These are phyloP conservation scores for Dasysyrphus albostriatus DNA, from an alignment of 2,888 invertebrate species.

Conservation along the genomic window DNA sequence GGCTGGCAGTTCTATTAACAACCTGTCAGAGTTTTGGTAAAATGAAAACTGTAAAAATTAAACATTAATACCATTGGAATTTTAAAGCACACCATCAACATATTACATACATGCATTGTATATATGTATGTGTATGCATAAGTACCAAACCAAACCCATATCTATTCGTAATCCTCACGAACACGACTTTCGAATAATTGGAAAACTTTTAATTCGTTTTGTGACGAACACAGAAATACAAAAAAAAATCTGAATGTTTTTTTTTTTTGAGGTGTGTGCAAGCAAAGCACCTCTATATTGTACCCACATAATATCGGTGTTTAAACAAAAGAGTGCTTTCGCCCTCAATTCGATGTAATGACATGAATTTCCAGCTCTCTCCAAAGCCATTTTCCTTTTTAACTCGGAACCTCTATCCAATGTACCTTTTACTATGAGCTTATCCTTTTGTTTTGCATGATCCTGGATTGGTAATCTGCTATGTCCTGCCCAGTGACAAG, in stretches of 20 bases:
- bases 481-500: constrained; percentile 10
- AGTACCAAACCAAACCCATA: constrained; percentile 13
- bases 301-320: constrained; percentile 39
- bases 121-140: neutral
- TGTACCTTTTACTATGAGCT: constrained; percentile 3
- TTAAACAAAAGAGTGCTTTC: constrained; percentile 49
- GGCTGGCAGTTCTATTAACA: constrained; percentile 43
- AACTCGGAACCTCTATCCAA: neutral
- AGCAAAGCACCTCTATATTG: constrained; percentile 4
- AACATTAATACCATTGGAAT: constrained; percentile 14
- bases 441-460: constrained; percentile 65
- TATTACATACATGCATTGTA: neutral
- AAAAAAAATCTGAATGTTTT: constrained; percentile 1
- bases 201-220: constrained; percentile 73
- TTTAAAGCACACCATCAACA: constrained; percentile 26
- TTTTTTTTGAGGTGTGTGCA: constrained; percentile 2
- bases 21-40: constrained; percentile 25
- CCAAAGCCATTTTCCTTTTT: constrained; percentile 22
- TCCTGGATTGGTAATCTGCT: constrained; percentile 29
- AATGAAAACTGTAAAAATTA: neutral
- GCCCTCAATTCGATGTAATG: constrained; percentile 55
- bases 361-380: constrained; percentile 33
- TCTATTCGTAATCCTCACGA: constrained; percentile 37
- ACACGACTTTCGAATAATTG: constrained; percentile 63
- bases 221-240: constrained; percentile 25